These are phyloP conservation scores for Hypothenemus hampei DNA, from an alignment of 1,140 invertebrate species.

Conservation along the genomic window DNA sequence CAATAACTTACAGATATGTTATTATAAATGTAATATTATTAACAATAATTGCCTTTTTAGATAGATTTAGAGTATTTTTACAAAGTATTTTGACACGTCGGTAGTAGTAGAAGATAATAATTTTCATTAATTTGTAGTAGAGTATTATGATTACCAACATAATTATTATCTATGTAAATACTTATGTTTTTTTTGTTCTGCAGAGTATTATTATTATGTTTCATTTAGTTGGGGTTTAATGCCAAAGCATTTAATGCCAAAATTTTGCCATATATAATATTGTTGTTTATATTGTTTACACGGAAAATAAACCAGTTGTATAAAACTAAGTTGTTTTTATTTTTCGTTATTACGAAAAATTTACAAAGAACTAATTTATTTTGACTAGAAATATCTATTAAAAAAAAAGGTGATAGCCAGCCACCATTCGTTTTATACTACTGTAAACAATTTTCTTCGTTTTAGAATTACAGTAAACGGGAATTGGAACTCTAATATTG, in stretches of 20 bases:
- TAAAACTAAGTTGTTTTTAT: too few relatives aligned
- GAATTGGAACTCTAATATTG: too few relatives aligned
- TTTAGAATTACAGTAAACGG: too few relatives aligned
- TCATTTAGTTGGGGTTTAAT: slow-evolving; percentile 38
- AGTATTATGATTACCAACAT: slow-evolving; percentile 35
- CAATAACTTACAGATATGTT: slow-evolving; percentile 29
- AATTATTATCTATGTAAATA: slow-evolving; percentile 29
- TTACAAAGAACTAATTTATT: too few relatives aligned
- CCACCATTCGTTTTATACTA: too few relatives aligned
- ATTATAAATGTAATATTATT: slow-evolving; percentile 23
- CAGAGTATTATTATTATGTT: slow-evolving; percentile 36
- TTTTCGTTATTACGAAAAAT: too few relatives aligned
- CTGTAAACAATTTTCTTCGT: too few relatives aligned
- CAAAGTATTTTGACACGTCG: slow-evolving; percentile 43
- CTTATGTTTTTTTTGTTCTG: slow-evolving; percentile 31
- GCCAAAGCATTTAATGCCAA: slow-evolving; percentile 48
- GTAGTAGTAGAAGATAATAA: slow-evolving; percentile 31
- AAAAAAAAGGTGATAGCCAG: too few relatives aligned
- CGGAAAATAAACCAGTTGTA: slow-evolving; percentile 35
- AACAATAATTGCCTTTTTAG: slow-evolving; percentile 40
- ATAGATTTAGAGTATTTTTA: slow-evolving; percentile 43
- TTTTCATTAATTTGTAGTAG: slow-evolving; percentile 36
- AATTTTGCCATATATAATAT: slow-evolving; percentile 47
- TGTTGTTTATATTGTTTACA: slow-evolving; percentile 45
- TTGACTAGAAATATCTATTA: too few relatives aligned